Conservation (phyloP, 2,113 vertebrate species). For the Oncorhynchus kisutch region DNA sequence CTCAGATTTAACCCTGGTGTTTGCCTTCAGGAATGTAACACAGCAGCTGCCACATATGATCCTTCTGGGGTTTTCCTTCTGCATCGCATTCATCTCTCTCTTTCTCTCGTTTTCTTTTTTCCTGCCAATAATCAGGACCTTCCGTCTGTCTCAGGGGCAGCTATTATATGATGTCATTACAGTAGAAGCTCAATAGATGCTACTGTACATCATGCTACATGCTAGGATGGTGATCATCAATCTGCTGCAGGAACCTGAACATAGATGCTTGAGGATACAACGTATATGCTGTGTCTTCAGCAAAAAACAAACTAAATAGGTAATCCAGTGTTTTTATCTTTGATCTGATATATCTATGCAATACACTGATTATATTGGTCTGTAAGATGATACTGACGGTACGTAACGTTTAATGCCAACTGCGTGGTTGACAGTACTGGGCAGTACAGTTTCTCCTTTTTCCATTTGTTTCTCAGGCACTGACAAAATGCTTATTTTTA, state of each 20-base stretch:
- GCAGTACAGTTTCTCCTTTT: too few species aligned
- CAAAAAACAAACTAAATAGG: too few species aligned
- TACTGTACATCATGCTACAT: background rate
- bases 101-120: background rate
- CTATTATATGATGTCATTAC: too few species aligned
- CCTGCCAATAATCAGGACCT: background rate
- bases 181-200: background rate
- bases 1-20: conserved; percentile 21
- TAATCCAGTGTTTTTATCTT: too few species aligned
- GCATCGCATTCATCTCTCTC: background rate
- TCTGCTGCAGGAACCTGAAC: background rate
- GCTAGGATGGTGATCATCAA: background rate
- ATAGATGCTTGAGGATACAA: background rate
- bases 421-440: too few species aligned
- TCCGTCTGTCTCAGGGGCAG: background rate
- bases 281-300: too few species aligned
- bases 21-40: conserved; percentile 45
- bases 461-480: too few species aligned
- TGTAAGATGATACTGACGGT: too few species aligned
- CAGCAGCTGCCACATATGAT: conserved; percentile 29
- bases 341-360: too few species aligned
- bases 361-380: too few species aligned
- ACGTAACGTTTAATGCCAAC: too few species aligned
- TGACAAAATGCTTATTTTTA: conserved; percentile 17
- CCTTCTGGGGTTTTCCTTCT: conserved; percentile 2